Percentiles rank a stretch among this genome's conserved stretches.
Evolutionary conservation across 2,113 vertebrate genomes (phyloP).

Genomic region (Ophiodon elongatus): DNA sequence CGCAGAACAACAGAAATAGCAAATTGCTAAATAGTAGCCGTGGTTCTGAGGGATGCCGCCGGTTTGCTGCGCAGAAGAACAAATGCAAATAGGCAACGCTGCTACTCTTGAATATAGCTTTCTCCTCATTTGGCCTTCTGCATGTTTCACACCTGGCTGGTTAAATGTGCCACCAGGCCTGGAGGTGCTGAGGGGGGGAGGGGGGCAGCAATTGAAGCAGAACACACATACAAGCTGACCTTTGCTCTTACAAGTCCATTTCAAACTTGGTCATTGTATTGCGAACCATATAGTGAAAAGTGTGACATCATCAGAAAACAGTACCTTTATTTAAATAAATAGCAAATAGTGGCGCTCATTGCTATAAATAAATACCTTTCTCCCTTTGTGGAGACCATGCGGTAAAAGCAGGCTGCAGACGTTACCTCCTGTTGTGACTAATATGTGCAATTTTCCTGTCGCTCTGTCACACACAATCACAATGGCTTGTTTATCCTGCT

Average conservation of each 20-base stretch:
- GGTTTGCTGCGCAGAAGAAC: constrained; percentile 35
- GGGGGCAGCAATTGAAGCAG: neutral
- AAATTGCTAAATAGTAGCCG: constrained; percentile 50
- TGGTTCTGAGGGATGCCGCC: constrained; percentile 38
- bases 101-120: constrained; percentile 62
- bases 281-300: constrained; percentile 3
- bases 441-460: constrained; percentile 58
- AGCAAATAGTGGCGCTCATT: neutral
- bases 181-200: constrained; percentile 4
- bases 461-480: constrained; percentile 48
- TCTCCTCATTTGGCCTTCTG: constrained; percentile 72
- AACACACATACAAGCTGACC: constrained; percentile 20
- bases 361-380: constrained; percentile 37
- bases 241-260: constrained; percentile 34
- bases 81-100: constrained; percentile 52
- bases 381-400: constrained; percentile 27
- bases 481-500: constrained; percentile 56
- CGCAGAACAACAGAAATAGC: constrained; percentile 44
- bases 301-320: constrained; percentile 9
- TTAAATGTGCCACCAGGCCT: constrained; percentile 72
- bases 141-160: constrained; percentile 79
- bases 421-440: constrained; percentile 60
- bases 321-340: constrained; percentile 6
- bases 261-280: neutral
- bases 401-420: constrained; percentile 48